Evolutionary conservation across 2,113 vertebrate genomes (phyloP), one percentile per base, ranked within the genome.

Genomic region (Melospiza melodia): DNA sequence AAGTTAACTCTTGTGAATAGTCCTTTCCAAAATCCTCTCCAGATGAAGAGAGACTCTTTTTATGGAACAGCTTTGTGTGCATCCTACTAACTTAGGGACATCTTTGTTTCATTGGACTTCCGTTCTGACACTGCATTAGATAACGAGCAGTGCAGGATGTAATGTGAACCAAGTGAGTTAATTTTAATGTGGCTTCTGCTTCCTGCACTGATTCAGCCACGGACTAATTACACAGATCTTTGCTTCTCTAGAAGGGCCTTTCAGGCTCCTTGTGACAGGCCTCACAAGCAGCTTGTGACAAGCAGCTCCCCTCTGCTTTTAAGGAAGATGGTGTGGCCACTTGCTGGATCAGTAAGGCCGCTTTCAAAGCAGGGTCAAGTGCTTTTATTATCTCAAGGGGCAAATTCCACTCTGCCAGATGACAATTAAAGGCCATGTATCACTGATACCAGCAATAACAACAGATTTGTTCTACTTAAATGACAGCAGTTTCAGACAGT

Each of bases 161-260:
- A 54, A 92, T 8, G 54, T 54, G 37, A 92, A 93, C 68, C 43
- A 74, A 90, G 61, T 30, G 37, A 89, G 78, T 95, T 88, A 49
- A 90, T 90, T 95, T 90, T 85, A 93, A 89, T 71, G 39, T 65
- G 61, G 78, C 31, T 92, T 89, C 59, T 85, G 41, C 77, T 96
- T 92, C 79, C 81, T 82, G 84, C 51, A 73, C 51, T 59, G 68
- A 91, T 91, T 78, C 66, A 73, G 73, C 89, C 73, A 51, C 20
- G 39, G 46, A 91, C 79, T 91, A 91, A 96, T 84, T 90, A 74
- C 57, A 75, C 31, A 71, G 78, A 83, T 75, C 90, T 74, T 15
- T 82, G 69, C 43, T 31, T 75, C 76, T 87, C 49, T 21, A 81
- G 61, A 88, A 51, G 73, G 79, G 65, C 48, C 62, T 95, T 95